Conservation (phyloP, 2,888 invertebrate genomes). For the Sinopyrophorus schimmeli region DNA sequence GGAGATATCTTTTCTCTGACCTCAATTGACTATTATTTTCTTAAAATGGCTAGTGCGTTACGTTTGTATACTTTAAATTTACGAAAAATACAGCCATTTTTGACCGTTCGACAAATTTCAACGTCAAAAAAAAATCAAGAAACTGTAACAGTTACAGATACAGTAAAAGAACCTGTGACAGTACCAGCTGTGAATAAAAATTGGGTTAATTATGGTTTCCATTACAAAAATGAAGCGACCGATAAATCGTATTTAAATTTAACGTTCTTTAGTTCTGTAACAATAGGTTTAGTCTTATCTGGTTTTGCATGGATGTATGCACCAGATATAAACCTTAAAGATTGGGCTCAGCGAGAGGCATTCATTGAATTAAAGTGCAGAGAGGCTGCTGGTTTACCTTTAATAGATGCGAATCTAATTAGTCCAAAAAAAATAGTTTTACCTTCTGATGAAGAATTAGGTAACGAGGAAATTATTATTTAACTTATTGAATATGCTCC, state of each 20-base stretch:
- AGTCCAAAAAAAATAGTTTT: constrained; percentile 71
- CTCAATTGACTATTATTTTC: constrained; percentile 17
- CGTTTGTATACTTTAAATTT: constrained; percentile 36
- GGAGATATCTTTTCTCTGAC: too few species aligned
- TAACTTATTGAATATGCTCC: too few species aligned
- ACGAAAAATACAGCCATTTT: constrained; percentile 38
- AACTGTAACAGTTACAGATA: constrained; percentile 54
- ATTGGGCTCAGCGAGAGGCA: constrained; percentile 92
- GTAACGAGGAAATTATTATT: constrained; percentile 82
- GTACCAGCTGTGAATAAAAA: constrained; percentile 56
- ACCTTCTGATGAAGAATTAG: constrained; percentile 88
- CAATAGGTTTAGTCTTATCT: constrained; percentile 69
- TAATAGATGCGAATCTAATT: constrained; percentile 80
- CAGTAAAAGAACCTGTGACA: constrained; percentile 49
- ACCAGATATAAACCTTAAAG: constrained; percentile 74
- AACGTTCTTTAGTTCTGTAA: constrained; percentile 72
- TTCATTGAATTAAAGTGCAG: constrained; percentile 84
- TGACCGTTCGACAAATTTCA: constrained; percentile 50
- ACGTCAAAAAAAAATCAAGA: constrained; percentile 71
- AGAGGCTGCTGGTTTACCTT: constrained; percentile 79
- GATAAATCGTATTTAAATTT: constrained; percentile 73
- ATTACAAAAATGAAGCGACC: constrained; percentile 62
- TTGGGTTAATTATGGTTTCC: constrained; percentile 87
- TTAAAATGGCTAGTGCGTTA: constrained; percentile 43
- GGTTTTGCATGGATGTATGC: constrained; percentile 71